Percentiles rank a stretch among this genome's conserved stretches.
phyloP scores from a whole-genome alignment of 53 echinoderm and acorn worm species.

The Henricia sp. region DNA sequence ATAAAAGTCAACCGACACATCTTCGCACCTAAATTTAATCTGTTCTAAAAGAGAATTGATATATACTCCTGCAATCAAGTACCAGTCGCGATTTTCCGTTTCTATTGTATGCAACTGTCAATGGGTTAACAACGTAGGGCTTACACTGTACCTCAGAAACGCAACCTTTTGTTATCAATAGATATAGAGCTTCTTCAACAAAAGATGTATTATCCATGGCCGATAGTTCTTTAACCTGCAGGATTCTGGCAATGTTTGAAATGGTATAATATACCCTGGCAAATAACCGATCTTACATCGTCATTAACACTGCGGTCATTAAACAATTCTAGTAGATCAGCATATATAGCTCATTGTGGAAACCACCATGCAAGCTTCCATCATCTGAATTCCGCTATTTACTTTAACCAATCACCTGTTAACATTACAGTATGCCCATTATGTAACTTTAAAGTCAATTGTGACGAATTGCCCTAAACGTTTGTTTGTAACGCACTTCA shows the following conservation, averaged over 20 bases:
- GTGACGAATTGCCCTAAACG: too few species aligned
- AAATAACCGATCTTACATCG: not conserved
- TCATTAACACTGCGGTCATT: too few species aligned
- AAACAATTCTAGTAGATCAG: too few species aligned
- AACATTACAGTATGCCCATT: too few species aligned
- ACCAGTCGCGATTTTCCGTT: slow-evolving; percentile 45
- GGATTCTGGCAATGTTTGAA: not conserved
- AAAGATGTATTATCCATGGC: not conserved
- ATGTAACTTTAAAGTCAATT: too few species aligned
- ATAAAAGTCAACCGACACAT: slow-evolving; percentile 43
- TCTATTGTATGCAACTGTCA: slow-evolving; percentile 2
- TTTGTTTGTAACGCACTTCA: too few species aligned
- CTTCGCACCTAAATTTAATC: slow-evolving; percentile 50
- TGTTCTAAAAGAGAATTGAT: slow-evolving; percentile 42
- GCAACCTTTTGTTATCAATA: not conserved
- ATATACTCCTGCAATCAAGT: slow-evolving; percentile 44
- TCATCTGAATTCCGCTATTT: too few species aligned
- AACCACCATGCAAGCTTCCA: too few species aligned
- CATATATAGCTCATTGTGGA: too few species aligned
- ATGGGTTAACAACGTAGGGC: slow-evolving; percentile 3
- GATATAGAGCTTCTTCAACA: not conserved
- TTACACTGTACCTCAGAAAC: not conserved
- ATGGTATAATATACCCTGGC: slow-evolving; percentile 46
- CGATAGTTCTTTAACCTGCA: slow-evolving; percentile 15
- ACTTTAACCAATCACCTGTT: too few species aligned